Evolutionary conservation across 37 sponge, comb jelly and placozoan species (phyloP).

Genomic region (Oscarella lobularis): DNA sequence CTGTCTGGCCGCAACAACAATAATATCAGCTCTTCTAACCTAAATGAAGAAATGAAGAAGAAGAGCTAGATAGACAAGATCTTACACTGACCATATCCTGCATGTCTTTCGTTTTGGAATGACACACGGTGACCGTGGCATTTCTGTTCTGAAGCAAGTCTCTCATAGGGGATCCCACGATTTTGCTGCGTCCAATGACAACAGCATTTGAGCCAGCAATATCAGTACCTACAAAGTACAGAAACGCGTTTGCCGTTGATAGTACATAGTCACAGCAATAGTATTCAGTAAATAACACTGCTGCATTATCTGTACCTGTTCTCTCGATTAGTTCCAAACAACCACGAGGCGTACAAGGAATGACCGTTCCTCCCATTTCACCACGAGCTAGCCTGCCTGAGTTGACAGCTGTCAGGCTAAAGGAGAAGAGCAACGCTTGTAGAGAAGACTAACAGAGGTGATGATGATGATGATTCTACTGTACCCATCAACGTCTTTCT

Average conservation of each 20-base stretch:
- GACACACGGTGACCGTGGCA: constrained; percentile 89
- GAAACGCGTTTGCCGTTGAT: not conserved
- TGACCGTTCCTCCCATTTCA: constrained; percentile 7
- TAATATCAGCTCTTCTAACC: constrained; percentile 61
- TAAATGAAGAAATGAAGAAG: no score
- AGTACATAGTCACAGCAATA: not conserved
- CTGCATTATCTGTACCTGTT: no score
- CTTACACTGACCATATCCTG: not conserved
- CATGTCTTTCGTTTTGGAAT: constrained; percentile 42
- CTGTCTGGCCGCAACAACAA: constrained; percentile 76
- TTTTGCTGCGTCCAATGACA: constrained; percentile 87
- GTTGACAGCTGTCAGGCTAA: constrained; percentile 33
- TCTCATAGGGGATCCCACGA: constrained; percentile 69
- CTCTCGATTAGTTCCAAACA: constrained; percentile 73
- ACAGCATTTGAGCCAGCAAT: constrained; percentile 64
- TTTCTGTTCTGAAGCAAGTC: constrained; percentile 50
- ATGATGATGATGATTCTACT: constrained; percentile 1
- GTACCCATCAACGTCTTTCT: constrained; percentile 19
- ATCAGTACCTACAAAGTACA: constrained; percentile 19
- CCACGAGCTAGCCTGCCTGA: constrained; percentile 74
- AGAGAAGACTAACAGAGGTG: constrained; percentile 58
- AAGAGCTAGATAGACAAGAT: not conserved
- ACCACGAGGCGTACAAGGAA: constrained; percentile 94
- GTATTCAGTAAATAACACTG: no score
- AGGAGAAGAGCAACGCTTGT: not conserved